Evolutionary conservation across 2,888 invertebrate species (phyloP).

Genomic region (Ligdia adustata): DNA sequence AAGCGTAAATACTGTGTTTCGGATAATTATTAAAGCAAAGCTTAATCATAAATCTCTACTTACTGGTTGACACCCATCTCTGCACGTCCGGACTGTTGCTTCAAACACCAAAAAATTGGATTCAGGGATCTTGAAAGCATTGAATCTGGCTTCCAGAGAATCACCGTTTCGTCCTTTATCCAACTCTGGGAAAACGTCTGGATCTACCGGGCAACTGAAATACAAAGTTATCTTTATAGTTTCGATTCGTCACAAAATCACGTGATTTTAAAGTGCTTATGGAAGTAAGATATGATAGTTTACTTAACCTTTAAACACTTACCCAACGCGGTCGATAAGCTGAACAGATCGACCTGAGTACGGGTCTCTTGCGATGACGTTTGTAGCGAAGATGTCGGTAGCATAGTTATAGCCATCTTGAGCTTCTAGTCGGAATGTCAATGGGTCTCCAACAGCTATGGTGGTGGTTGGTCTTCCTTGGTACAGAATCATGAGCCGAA

Average conservation of each 20-base stretch:
- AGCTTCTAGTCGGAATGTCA: conserved; percentile 94
- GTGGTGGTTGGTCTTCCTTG: conserved; percentile 96
- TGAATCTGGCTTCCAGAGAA: conserved; percentile 95
- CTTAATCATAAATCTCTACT: conserved; percentile 35
- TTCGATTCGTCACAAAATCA: conserved; percentile 1
- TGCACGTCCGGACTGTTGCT: conserved; percentile 94
- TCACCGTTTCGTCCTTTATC: conserved; percentile 94
- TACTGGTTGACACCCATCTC: conserved; percentile 94
- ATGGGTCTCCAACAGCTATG: conserved; percentile 95
- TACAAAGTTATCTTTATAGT: no score
- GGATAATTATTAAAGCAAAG: background rate
- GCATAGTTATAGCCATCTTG: conserved; percentile 95
- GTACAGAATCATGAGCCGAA: conserved; percentile 92
- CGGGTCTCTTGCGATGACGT: conserved; percentile 96
- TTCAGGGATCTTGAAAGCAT: conserved; percentile 97
- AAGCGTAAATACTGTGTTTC: background rate
- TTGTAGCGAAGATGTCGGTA: conserved; percentile 96
- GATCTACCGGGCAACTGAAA: conserved; percentile 95
- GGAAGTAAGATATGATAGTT: conserved; percentile 1
- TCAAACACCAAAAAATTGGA: conserved; percentile 97
- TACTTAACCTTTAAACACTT: conserved; percentile 46
- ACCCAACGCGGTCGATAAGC: conserved; percentile 95
- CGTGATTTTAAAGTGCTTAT: background rate
- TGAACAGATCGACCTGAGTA: conserved; percentile 96
- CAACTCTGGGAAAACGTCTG: conserved; percentile 95